Evolutionary conservation across 2,113 vertebrate species (phyloP).

Genomic region (Mormyrus iriodes): DNA sequence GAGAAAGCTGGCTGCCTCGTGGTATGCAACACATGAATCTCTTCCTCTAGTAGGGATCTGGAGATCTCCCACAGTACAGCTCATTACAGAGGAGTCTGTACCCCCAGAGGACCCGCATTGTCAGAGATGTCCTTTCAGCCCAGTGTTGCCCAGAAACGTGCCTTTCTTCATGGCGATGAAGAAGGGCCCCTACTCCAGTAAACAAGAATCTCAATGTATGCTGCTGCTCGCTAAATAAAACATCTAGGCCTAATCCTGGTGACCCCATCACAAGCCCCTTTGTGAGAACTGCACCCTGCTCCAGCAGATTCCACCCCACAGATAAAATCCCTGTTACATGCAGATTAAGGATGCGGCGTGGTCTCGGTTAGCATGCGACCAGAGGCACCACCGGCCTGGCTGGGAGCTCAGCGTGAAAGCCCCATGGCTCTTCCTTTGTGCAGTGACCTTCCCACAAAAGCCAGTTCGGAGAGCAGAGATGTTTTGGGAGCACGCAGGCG

Average conservation of each 20-base stretch:
- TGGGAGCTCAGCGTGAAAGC: constrained; percentile 28
- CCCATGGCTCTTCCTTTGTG: background rate
- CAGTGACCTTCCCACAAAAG: constrained; percentile 35
- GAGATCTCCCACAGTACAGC: background rate
- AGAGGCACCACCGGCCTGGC: background rate
- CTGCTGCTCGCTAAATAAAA: background rate
- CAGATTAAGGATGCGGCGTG: background rate
- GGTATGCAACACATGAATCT: background rate
- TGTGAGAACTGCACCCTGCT: background rate
- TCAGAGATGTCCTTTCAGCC: background rate
- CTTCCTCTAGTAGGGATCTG: background rate
- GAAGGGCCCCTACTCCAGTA: background rate
- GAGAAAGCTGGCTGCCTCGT: background rate
- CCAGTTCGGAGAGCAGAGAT: constrained; percentile 25
- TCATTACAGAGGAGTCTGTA: background rate
- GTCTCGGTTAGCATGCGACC: background rate
- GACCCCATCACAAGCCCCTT: background rate
- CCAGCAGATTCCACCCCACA: background rate
- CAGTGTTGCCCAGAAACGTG: background rate
- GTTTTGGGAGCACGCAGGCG: constrained; percentile 32
- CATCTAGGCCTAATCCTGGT: background rate
- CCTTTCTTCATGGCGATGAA: background rate
- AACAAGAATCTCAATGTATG: background rate
- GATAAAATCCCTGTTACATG: background rate
- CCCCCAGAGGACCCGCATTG: background rate